Conservation (phyloP, 2,797 vertebrate genomes). For the Bufotes viridis region DNA sequence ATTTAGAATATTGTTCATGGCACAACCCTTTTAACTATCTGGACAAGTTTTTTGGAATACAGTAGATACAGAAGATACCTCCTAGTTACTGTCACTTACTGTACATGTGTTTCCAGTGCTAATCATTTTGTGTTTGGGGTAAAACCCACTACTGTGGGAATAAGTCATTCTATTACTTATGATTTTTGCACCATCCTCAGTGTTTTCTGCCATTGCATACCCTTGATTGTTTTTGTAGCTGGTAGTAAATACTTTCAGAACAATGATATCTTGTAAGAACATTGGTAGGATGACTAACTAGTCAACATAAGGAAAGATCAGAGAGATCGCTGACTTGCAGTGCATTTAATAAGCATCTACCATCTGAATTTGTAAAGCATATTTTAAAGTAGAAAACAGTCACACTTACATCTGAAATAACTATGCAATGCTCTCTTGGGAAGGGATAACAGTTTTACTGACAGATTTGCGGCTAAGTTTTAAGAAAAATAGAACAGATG, state of each 20-base stretch:
- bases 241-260: conserved; percentile 20
- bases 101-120: not conserved
- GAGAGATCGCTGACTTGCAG: conserved; percentile 31
- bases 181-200: not conserved
- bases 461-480: conserved; percentile 57
- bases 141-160: not conserved
- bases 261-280: conserved; percentile 39
- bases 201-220: not conserved
- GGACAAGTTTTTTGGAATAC: not conserved
- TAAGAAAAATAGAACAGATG: conserved; percentile 60
- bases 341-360: conserved; percentile 47
- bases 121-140: not conserved
- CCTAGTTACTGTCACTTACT: not conserved
- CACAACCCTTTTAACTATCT: too few species aligned
- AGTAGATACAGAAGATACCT: not conserved
- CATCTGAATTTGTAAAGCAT: conserved; percentile 48
- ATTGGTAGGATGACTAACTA: conserved; percentile 42
- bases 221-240: conserved; percentile 8
- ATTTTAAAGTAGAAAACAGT: conserved; percentile 51
- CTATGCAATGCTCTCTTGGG: conserved; percentile 49
- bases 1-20: too few species aligned
- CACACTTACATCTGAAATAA: conserved; percentile 51
- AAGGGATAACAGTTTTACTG: conserved; percentile 59
- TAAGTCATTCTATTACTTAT: not conserved
- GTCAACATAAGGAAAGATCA: conserved; percentile 44